Conservation (phyloP, 92 coral and sea anemone species). For the Epizoanthus stellaris region DNA sequence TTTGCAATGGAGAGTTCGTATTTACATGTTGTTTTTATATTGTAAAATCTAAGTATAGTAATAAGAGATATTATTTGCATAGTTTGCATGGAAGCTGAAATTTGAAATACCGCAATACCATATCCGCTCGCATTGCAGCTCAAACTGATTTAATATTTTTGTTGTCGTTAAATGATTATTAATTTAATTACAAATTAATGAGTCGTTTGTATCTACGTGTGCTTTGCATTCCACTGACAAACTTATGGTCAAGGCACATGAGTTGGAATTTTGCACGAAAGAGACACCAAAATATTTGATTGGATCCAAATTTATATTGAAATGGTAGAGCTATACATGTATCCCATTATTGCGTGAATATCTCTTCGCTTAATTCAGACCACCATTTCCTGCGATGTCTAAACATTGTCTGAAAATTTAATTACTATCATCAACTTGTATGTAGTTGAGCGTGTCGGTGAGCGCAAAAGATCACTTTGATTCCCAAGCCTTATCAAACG, state of each 20-base stretch:
- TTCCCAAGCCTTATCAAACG: slow-evolving; percentile 23
- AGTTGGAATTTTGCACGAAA: background rate
- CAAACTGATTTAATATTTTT: no score
- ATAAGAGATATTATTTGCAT: no score
- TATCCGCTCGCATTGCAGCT: no score
- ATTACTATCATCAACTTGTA: slow-evolving; percentile 34
- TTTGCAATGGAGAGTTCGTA: no score
- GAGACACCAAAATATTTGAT: background rate
- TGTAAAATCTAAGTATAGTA: no score
- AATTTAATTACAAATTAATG: slow-evolving; percentile 3
- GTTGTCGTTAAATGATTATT: background rate
- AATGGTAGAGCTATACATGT: background rate
- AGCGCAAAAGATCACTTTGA: background rate
- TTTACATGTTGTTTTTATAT: no score
- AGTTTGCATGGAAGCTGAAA: no score
- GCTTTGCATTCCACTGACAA: background rate
- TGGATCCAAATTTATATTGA: no score
- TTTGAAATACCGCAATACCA: no score
- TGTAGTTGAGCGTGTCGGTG: slow-evolving; percentile 2
- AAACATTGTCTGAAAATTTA: slow-evolving; percentile 28
- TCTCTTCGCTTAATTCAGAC: background rate
- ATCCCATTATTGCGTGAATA: background rate
- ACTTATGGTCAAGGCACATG: background rate
- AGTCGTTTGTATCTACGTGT: background rate
- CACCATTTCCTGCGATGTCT: background rate